A percentile compares a stretch with the other conserved stretches of the same genome.
Conservation (phyloP, 2,797 vertebrate species). For the Macropodus opercularis region DNA sequence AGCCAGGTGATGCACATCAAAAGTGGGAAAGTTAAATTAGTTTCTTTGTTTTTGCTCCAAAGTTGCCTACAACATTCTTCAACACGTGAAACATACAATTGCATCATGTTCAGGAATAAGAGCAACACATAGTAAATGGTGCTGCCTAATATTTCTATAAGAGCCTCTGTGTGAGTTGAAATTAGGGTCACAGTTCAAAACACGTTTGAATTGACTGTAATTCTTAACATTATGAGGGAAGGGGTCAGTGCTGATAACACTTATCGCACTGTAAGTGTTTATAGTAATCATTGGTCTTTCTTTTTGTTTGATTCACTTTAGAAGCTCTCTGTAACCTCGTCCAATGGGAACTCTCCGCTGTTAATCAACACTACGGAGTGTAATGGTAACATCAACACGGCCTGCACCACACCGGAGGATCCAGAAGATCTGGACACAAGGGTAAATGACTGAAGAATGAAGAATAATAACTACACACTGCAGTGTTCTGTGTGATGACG, state of each 20-base stretch:
- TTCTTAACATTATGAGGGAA: no score
- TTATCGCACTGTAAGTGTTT: no score
- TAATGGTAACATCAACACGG: slow-evolving; percentile 85
- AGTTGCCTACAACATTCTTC: background rate
- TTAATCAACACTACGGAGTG: slow-evolving; percentile 87
- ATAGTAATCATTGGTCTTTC: background rate
- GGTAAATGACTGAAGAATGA: no score
- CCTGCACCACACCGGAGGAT: slow-evolving; percentile 85
- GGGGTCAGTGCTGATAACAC: no score
- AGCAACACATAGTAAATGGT: no score
- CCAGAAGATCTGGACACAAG: slow-evolving; percentile 87
- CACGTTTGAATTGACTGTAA: no score
- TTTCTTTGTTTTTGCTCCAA: background rate
- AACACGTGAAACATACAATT: background rate
- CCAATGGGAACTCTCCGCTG: slow-evolving; percentile 83
- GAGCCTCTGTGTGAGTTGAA: no score
- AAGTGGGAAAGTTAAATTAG: background rate
- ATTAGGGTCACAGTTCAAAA: no score
- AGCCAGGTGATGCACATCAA: background rate
- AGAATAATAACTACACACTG: no score
- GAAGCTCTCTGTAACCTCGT: slow-evolving; percentile 84
- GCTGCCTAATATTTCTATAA: no score
- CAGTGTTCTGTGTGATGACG: no score
- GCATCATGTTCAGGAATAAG: background rate
- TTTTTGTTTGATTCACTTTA: slow-evolving; percentile 48